These are phyloP conservation scores for Catocala fraxini DNA, from an alignment of 2,888 invertebrate genomes.

Conservation along the genomic window DNA sequence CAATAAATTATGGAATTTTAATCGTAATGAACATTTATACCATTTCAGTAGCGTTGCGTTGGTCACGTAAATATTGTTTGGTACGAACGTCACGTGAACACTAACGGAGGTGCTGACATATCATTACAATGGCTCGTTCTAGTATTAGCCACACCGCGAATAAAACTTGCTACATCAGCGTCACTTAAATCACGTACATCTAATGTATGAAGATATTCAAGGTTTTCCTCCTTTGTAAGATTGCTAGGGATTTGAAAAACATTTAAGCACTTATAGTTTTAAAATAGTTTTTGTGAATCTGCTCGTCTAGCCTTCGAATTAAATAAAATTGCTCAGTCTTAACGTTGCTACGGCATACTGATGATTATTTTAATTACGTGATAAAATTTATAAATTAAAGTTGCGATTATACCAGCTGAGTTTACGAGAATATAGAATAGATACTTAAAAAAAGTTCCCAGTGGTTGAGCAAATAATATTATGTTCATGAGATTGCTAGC, in stretches of 20 bases:
- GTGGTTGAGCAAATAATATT: too few species aligned
- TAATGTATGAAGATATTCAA: constrained; percentile 49
- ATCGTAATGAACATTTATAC: neutral
- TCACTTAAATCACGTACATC: constrained; percentile 49
- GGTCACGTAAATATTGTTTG: constrained; percentile 6
- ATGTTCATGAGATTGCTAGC: too few species aligned
- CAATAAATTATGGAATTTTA: constrained; percentile 30
- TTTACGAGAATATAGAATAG: neutral
- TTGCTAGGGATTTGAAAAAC: constrained; percentile 42
- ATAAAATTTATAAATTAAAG: constrained; percentile 1
- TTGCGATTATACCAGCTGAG: too few species aligned
- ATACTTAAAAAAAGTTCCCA: neutral
- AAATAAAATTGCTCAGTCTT: constrained; percentile 28
- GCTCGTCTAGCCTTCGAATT: constrained; percentile 17
- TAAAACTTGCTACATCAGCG: constrained; percentile 51
- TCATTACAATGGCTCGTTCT: constrained; percentile 35
- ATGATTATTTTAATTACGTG: constrained; percentile 13
- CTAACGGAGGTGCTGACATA: constrained; percentile 27
- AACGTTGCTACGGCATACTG: constrained; percentile 2
- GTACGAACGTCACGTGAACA: constrained; percentile 33
- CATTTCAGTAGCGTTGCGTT: neutral
- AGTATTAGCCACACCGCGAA: constrained; percentile 29
- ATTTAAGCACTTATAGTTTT: constrained; percentile 41
- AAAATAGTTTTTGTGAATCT: constrained; percentile 37
- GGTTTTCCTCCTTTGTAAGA: constrained; percentile 53